phyloP scores from a whole-genome alignment of 1,140 invertebrate species.

The Heliconius hewitsoni region DNA sequence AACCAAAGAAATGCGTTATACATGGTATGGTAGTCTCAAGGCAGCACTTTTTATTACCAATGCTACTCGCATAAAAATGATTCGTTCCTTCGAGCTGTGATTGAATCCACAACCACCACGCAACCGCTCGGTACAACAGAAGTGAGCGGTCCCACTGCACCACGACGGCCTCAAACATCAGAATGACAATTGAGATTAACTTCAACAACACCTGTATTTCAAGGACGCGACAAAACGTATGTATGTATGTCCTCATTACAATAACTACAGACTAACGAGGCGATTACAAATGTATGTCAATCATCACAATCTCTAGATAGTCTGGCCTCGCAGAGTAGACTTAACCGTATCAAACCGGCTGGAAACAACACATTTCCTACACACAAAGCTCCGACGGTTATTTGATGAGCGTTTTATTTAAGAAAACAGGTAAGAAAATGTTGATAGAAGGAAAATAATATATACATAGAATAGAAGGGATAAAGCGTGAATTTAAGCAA shows the following conservation, averaged over 20 bases:
- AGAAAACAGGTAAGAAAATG: too few species aligned
- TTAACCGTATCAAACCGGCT: constrained; percentile 13
- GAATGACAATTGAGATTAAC: not conserved
- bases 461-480: too few species aligned
- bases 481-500: too few species aligned
- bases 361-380: constrained; percentile 12
- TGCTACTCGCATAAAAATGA: too few species aligned
- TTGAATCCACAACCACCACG: too few species aligned
- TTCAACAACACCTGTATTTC: not conserved
- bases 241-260: not conserved
- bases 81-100: too few species aligned
- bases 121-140: too few species aligned
- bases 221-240: not conserved
- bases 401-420: not conserved
- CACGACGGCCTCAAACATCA: not conserved
- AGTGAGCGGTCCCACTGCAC: not conserved
- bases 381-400: not conserved
- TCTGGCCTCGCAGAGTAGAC: constrained; percentile 5
- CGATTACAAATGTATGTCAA: constrained; percentile 25
- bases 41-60: too few species aligned
- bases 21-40: too few species aligned
- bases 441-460: too few species aligned
- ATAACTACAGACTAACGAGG: not conserved
- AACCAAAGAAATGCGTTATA: too few species aligned
- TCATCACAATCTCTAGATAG: not conserved